These are phyloP conservation scores for Enchytraeus crypticus DNA, from an alignment of 2,888 invertebrate species.

Conservation along the genomic window DNA sequence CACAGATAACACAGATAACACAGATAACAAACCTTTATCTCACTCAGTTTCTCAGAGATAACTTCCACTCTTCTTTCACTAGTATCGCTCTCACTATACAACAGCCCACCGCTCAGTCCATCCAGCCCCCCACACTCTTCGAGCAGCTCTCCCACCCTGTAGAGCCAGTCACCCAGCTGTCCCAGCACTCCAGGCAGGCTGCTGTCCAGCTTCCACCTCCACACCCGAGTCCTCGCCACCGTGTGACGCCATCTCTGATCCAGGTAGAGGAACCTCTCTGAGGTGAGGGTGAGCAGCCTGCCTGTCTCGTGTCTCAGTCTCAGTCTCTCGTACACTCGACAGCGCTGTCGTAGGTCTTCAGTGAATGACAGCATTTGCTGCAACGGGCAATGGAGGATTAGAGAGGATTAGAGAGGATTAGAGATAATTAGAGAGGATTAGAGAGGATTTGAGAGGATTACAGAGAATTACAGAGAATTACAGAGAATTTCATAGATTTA, in stretches of 20 bases:
- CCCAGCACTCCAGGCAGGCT: slow-evolving; percentile 76
- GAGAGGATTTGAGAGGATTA: too few relatives aligned
- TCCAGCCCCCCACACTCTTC: slow-evolving; percentile 26
- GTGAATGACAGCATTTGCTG: slow-evolving; percentile 71
- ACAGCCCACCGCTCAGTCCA: not conserved
- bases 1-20: too few relatives aligned
- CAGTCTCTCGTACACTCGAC: slow-evolving; percentile 65
- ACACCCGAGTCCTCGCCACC: slow-evolving; percentile 50
- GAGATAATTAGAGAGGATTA: not conserved
- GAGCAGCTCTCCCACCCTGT: slow-evolving; percentile 58
- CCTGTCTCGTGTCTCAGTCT: slow-evolving; percentile 71
- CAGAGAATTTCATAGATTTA: too few relatives aligned
- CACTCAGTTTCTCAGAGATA: too few relatives aligned
- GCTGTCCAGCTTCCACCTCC: slow-evolving; percentile 82
- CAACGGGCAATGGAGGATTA: not conserved
- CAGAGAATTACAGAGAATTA: too few relatives aligned
- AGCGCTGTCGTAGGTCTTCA: slow-evolving; percentile 66
- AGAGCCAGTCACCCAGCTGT: slow-evolving; percentile 78
- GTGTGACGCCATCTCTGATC: slow-evolving; percentile 72
- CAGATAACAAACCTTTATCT: too few relatives aligned
- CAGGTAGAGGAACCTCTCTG: slow-evolving; percentile 76
- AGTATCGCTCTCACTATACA: not conserved
- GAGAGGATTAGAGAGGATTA: not conserved
- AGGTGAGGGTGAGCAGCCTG: slow-evolving; percentile 70
- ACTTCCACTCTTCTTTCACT: not conserved